Evolutionary conservation across 1,140 invertebrate genomes (phyloP).

Genomic region (Aphis craccivora): DNA sequence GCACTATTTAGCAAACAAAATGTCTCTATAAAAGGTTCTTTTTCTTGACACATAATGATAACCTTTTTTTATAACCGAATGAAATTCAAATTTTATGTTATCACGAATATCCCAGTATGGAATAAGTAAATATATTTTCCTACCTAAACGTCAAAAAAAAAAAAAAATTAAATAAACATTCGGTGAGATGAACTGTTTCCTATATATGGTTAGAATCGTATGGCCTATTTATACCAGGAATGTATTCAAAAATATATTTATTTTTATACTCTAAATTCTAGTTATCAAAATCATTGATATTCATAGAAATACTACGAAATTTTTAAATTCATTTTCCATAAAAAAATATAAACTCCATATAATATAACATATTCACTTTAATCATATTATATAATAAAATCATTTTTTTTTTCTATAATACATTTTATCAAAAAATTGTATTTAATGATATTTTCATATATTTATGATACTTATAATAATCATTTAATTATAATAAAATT

Average conservation of each 20-base stretch:
- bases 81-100: slow-evolving; percentile 7
- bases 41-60: neutral
- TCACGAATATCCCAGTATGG: neutral
- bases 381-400: neutral
- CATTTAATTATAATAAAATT: no score
- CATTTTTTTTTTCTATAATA: no score
- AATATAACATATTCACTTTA: neutral
- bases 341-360: neutral
- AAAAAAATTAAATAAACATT: neutral
- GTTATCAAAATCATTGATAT: slow-evolving; percentile 5
- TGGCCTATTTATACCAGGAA: neutral
- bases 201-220: neutral
- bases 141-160: neutral
- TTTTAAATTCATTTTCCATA: neutral
- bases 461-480: neutral
- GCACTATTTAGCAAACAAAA: neutral
- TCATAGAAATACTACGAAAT: neutral
- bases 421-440: no score
- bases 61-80: neutral
- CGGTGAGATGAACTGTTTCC: neutral
- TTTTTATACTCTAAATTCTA: neutral
- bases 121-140: neutral
- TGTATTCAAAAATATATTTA: slow-evolving; percentile 13
- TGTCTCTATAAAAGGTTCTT: neutral
- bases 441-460: no score